Percentiles rank a stretch among this genome's conserved stretches.
Conservation (phyloP, 2,888 invertebrate genomes). For the Thumatha senex region DNA sequence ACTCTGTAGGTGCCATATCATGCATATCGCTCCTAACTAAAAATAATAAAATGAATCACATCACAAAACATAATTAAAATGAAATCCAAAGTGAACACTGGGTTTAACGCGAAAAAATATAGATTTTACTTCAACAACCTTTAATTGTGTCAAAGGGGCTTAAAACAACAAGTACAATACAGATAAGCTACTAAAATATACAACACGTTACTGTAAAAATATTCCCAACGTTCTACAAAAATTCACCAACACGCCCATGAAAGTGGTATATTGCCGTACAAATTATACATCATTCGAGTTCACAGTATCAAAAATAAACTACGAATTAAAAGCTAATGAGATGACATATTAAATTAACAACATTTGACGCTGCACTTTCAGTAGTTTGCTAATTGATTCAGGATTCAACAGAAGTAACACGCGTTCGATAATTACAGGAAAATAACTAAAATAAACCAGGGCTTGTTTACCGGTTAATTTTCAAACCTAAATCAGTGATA, state of each 20-base stretch:
- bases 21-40: no score
- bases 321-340: neutral
- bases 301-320: neutral
- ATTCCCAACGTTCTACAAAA: neutral
- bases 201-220: neutral
- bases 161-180: no score
- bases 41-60: no score
- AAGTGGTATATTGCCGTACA: neutral
- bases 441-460: no score
- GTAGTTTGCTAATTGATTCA: conserved; percentile 23
- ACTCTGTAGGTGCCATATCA: no score
- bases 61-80: no score
- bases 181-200: neutral
- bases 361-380: conserved; percentile 12
- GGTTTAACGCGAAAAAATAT: no score
- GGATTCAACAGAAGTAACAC: conserved; percentile 11
- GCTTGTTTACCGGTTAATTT: no score
- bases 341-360: conserved; percentile 9
- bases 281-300: neutral
- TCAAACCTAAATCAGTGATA: no score
- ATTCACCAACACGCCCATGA: neutral
- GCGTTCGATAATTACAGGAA: neutral
- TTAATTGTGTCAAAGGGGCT: no score
- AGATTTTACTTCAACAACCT: no score
- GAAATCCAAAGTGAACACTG: no score